Percentiles rank a stretch among this genome's conserved stretches.
Conservation (phyloP, 2,797 vertebrate species). For the Schizopygopsis malacanthus region DNA sequence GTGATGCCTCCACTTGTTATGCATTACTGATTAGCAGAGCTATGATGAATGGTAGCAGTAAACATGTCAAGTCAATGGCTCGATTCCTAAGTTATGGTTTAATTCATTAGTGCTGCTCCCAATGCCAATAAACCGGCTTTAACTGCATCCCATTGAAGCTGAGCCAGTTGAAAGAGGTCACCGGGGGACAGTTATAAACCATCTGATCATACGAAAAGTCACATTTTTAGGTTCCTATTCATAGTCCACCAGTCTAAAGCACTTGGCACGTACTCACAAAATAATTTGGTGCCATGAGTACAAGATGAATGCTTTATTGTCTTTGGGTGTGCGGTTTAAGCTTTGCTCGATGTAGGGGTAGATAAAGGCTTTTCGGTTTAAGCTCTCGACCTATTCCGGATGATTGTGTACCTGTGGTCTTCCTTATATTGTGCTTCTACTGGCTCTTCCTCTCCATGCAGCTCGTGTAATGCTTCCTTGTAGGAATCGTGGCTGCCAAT, state of each 20-base stretch:
- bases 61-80: constrained; percentile 76
- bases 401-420: constrained; percentile 16
- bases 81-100: constrained; percentile 77
- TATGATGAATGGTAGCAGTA: constrained; percentile 72
- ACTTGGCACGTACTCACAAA: constrained; percentile 42
- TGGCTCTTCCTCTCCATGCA: constrained; percentile 26
- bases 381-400: constrained; percentile 19
- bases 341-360: constrained; percentile 24
- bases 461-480: constrained; percentile 28
- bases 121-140: constrained; percentile 71
- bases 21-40: constrained; percentile 70
- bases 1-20: constrained; percentile 69
- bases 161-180: constrained; percentile 66
- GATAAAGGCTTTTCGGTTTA: constrained; percentile 40
- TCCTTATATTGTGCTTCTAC: constrained; percentile 55
- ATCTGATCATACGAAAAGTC: constrained; percentile 67
- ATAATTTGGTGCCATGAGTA: constrained; percentile 29
- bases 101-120: constrained; percentile 68
- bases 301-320: constrained; percentile 34
- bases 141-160: constrained; percentile 65
- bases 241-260: constrained; percentile 62
- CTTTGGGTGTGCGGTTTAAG: constrained; percentile 41
- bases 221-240: constrained; percentile 70
- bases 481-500: constrained; percentile 26
- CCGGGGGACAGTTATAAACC: constrained; percentile 57